These are phyloP conservation scores for Coreoperca whiteheadi DNA, from an alignment of 2,113 vertebrate species.

Conservation along the genomic window DNA sequence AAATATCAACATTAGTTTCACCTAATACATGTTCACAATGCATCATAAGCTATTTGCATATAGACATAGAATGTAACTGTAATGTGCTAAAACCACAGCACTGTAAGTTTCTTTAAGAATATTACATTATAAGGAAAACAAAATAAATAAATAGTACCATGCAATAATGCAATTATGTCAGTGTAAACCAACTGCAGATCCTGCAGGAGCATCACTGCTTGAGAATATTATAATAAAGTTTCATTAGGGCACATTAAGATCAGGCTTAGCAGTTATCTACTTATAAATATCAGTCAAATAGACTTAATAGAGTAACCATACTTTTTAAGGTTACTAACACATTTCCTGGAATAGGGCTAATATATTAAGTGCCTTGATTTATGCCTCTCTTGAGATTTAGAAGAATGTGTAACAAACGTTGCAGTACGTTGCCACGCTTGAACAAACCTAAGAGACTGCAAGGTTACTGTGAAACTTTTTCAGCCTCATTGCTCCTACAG, in stretches of 20 bases:
- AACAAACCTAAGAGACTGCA: not conserved
- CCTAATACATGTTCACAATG: too few relatives aligned
- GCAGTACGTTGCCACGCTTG: not conserved
- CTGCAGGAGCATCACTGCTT: not conserved
- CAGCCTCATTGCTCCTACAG: not conserved
- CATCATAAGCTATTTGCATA: too few relatives aligned
- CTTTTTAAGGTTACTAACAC: not conserved
- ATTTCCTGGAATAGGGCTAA: constrained; percentile 2
- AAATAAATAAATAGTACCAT: not conserved
- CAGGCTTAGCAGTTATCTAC: not conserved
- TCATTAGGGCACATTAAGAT: not conserved
- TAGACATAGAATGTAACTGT: too few relatives aligned
- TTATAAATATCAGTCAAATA: not conserved
- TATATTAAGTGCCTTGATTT: not conserved
- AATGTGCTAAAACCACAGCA: too few relatives aligned
- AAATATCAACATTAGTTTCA: too few relatives aligned
- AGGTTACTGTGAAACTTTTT: not conserved
- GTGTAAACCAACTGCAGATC: not conserved
- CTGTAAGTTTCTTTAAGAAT: not conserved
- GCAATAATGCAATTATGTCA: not conserved
- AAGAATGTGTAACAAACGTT: constrained; percentile 27
- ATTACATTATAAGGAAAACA: not conserved
- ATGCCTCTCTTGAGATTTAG: not conserved
- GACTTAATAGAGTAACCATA: too few relatives aligned
- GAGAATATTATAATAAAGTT: not conserved